phyloP scores from a whole-genome alignment of 1,140 invertebrate genomes.

The Eupristina koningsbergeri region DNA sequence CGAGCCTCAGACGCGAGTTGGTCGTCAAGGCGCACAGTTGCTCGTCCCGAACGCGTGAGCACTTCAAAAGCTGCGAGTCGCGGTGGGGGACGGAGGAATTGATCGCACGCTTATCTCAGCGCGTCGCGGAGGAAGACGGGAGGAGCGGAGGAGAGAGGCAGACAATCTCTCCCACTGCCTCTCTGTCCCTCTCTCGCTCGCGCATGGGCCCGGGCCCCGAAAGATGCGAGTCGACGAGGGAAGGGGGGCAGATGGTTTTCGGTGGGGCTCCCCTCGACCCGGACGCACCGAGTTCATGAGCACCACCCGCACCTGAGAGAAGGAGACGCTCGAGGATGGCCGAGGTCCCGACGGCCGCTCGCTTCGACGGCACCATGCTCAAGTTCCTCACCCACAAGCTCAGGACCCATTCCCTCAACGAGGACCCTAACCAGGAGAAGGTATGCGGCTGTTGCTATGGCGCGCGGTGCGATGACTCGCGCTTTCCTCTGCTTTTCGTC shows the following conservation, averaged over 20 bases:
- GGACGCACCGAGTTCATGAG: neutral
- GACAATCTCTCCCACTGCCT: neutral
- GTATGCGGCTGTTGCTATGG: conserved; percentile 57
- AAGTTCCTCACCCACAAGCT: conserved; percentile 86
- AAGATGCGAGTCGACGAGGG: neutral
- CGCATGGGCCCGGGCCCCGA: neutral
- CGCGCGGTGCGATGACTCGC: neutral
- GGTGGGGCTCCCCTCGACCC: too few species aligned
- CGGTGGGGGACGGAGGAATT: conserved; percentile 3
- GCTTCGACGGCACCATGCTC: conserved; percentile 77
- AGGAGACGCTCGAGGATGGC: conserved; percentile 12
- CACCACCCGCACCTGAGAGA: neutral
- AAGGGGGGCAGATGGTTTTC: neutral
- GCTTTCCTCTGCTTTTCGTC: neutral
- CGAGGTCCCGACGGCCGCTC: conserved; percentile 18
- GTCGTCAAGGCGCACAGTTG: neutral
- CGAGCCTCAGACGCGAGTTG: neutral
- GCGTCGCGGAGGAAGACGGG: neutral
- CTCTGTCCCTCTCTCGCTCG: neutral
- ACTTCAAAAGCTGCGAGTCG: neutral
- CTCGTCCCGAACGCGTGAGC: conserved; percentile 12
- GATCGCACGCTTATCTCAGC: conserved; percentile 3
- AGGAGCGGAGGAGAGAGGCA: neutral
- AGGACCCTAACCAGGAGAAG: conserved; percentile 80
- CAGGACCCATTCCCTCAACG: conserved; percentile 85